These are phyloP conservation scores for Chrysaora quinquecirrha DNA, from an alignment of 30 jellyfish, hydroid and myxozoan species.

Conservation along the genomic window DNA sequence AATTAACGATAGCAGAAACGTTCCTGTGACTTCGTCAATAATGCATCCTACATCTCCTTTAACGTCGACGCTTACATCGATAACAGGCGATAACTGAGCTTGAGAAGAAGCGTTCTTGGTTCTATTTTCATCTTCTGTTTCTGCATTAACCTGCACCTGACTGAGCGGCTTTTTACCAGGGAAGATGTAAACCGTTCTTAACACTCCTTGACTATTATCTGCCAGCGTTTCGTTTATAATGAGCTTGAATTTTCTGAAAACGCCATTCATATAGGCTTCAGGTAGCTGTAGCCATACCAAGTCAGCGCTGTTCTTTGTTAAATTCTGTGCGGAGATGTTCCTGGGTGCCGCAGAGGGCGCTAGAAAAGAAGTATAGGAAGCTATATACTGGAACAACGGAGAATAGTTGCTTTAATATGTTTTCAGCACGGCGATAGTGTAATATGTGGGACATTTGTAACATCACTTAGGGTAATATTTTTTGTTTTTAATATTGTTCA, in stretches of 20 bases:
- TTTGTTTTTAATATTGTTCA: no score
- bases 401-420: no score
- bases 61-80: no score
- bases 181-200: neutral
- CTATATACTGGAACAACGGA: no score
- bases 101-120: no score
- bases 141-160: no score
- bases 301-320: neutral
- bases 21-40: neutral
- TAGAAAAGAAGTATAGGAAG: neutral
- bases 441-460: no score
- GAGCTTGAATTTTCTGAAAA: conserved; percentile 21
- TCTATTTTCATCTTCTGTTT: no score
- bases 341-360: conserved; percentile 64
- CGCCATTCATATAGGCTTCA: conserved; percentile 18
- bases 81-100: no score
- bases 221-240: conserved; percentile 35
- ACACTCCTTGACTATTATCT: conserved; percentile 18
- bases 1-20: neutral
- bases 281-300: conserved; percentile 43
- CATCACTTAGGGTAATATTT: no score
- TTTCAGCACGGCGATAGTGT: no score
- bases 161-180: neutral
- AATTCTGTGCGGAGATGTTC: conserved; percentile 7
- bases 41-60: no score